Base-by-base conservation (phyloP, 2,113 vertebrate species). In the Rhinolophus ferrumequinum region DNA sequence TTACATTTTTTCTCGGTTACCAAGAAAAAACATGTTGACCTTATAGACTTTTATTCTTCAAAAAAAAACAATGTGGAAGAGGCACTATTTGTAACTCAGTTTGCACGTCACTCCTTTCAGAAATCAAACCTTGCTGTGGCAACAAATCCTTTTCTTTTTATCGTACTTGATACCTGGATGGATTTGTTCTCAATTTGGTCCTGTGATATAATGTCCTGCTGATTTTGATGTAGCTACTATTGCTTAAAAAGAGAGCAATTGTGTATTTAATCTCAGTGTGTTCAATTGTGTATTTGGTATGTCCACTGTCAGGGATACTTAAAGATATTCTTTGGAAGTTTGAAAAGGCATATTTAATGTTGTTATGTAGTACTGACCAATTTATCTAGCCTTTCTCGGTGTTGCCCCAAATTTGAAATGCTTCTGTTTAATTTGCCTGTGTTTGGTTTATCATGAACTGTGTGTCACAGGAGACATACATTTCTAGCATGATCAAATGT, bases 131-230 rank as follows among this genome's bases (percentile, higher is more conserved):
- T 95, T 89, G 41, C 89, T 84, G 13, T 76, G 67, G 44, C 84
- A 91, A 69, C 14, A 97, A 84, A 96, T 90, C 24, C 38, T 97
- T 80, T 96, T 33, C 9, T 73, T 96, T 67, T 80, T 64, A 33
- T 50, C 97, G 12, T 13, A 88, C 26, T 77, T 93, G 82, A 93
- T 90, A 84, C 88, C 52, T 72, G 77, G 21, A 15, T 88, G 80
- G 14, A 64, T 93, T 88, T 79, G 22, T 85, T 56, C n/a, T 33
- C 33, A n/a, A 15, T 44, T 52, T 90, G 18, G 50, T 80, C 5
- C 22, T 75, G 67, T 94, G 73, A n/a, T 82, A 0, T 0, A 52
- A 19, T 9, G 52, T 72, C 75, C 83, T 88, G 66, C 76, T 96
- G 96, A 52, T 86, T 93, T 69, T 54, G 92, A 38, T 70, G 52